Evolutionary conservation across 1,140 invertebrate genomes (phyloP).

Genomic region (Colletes gigas): DNA sequence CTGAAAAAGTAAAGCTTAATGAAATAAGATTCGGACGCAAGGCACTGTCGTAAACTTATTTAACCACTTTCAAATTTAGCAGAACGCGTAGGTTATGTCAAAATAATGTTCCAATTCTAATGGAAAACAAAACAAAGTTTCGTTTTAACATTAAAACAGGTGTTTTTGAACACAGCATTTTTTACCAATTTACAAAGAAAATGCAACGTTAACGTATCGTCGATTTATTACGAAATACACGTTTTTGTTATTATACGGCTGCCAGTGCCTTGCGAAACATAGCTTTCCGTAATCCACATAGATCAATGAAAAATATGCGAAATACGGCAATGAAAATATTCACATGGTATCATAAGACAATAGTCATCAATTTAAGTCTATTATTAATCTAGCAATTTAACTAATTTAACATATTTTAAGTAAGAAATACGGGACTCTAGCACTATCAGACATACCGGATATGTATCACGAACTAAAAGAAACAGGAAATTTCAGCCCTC

Average conservation of each 20-base stretch:
- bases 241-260: conserved; percentile 22
- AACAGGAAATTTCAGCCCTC: conserved; percentile 56
- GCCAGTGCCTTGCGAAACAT: not conserved
- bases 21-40: no score
- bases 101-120: not conserved
- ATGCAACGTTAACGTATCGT: not conserved
- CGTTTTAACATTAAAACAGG: not conserved
- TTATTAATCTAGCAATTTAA: conserved; percentile 36
- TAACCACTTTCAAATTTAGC: not conserved
- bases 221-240: not conserved
- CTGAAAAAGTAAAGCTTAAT: conserved; percentile 77
- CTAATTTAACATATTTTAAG: conserved; percentile 37
- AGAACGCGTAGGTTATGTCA: conserved; percentile 23
- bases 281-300: conserved; percentile 45
- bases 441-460: conserved; percentile 58
- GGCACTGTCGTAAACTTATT: not conserved
- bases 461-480: conserved; percentile 65
- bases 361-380: not conserved
- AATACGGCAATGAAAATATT: conserved; percentile 33
- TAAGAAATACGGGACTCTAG: conserved; percentile 14
- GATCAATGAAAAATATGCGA: conserved; percentile 47
- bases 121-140: not conserved
- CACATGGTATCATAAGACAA: not conserved
- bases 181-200: not conserved
- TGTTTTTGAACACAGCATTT: not conserved